Evolutionary conservation across 2,113 vertebrate genomes (phyloP).

Genomic region (Macrotus californicus): DNA sequence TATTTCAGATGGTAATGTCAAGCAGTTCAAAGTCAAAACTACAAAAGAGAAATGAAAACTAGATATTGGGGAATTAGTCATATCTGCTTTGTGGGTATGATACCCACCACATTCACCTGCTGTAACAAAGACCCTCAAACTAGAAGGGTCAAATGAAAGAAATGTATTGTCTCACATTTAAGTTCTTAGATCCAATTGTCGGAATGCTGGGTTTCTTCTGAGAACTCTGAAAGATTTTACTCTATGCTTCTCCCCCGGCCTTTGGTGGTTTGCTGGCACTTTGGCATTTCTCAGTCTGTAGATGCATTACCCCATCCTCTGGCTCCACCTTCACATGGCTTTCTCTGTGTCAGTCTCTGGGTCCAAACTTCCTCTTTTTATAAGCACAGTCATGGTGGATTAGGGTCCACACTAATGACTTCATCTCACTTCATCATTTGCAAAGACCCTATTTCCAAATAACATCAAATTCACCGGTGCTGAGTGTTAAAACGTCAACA

Average conservation of each 20-base stretch:
- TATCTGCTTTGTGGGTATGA: not conserved
- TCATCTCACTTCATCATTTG: not conserved
- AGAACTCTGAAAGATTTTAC: not conserved
- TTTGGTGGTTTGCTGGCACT: not conserved
- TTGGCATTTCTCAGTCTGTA: not conserved
- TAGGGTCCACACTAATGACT: not conserved
- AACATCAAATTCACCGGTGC: not conserved
- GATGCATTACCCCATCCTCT: not conserved
- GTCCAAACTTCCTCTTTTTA: not conserved
- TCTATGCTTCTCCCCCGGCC: not conserved
- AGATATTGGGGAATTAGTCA: not conserved
- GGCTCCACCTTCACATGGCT: fast-evolving
- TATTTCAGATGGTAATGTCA: not conserved
- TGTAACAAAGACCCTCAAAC: not conserved
- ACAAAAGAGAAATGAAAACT: not conserved
- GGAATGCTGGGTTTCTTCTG: fast-evolving
- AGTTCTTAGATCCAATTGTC: not conserved
- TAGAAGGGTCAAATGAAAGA: not conserved
- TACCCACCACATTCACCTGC: fast-evolving
- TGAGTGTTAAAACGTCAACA: not conserved
- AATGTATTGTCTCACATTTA: not conserved
- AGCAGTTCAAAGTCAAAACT: not conserved
- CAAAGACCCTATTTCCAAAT: not conserved
- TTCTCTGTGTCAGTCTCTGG: not conserved
- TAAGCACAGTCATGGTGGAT: not conserved